Base-by-base conservation (phyloP, 2,888 invertebrate genomes). In the Cantharis lateralis region DNA sequence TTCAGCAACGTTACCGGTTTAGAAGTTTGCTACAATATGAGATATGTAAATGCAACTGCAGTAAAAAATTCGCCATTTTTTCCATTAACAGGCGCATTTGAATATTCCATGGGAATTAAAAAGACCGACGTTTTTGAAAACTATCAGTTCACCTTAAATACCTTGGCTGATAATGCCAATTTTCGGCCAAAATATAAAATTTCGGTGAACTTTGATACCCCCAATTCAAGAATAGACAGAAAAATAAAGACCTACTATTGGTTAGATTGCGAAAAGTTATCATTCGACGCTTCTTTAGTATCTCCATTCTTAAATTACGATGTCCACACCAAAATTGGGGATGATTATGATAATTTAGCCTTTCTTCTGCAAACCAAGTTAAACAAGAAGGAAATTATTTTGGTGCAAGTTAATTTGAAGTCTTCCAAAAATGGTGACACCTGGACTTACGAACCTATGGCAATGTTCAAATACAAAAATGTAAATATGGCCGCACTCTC, bases 41-140 rank as follows among this genome's bases (percentile, higher is more conserved):
- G 76, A 74, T 83, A 81, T 62, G 80, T 82, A 0, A 83, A 83
- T 69, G 81, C 82, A 7, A 81, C 83, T 4, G 4, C 63, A 11
- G 18, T 74, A 18, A 15, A 70, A 15, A 71, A 62, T 11, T 72
- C 81, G 3, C 83, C 83, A 9, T 77, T 80, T 71, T 83, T 83
- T 74, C 83, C 83, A 2, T 71, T 83, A 62, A 82, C 82, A 15
- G 83, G 83, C 18, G 68, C 24, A 10, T 83, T 83, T 62, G 79
- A 81, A 71, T 82, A 82, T 68, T 78, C 80, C 4, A 28, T 82
- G 28, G 73, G 76, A 20, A 62, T 81, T 4, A 71, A 79, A 74
- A 83, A 83, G 77, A 78, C 75, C 10, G 83, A 83, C 68, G 71
- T 64, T 10, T 82, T 82, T 48, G 80, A 82, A 68, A 81, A 75